A percentile compares a stretch with the other conserved stretches of the same genome.
These are phyloP conservation scores for Thaleichthys pacificus DNA, from an alignment of 2,797 vertebrate species.

Conservation along the genomic window DNA sequence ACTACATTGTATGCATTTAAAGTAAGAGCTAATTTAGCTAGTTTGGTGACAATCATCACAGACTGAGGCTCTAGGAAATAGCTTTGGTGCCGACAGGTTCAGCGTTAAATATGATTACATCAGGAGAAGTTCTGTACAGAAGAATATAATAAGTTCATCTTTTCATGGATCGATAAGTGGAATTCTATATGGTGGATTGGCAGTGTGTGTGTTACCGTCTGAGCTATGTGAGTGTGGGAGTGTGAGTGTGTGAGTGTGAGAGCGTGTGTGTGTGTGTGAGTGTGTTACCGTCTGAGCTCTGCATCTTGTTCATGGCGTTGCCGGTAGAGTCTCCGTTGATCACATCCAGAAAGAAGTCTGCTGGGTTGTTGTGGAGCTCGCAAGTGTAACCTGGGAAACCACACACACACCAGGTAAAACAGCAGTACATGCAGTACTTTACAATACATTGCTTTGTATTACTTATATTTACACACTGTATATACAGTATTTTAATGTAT, in stretches of 20 bases:
- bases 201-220: background rate
- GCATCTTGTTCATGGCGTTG: conserved; percentile 62
- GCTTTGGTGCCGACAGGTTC: background rate
- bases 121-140: too few relatives aligned
- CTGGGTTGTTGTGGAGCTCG: conserved; percentile 91
- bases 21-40: background rate
- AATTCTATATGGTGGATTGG: too few relatives aligned
- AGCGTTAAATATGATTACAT: too few relatives aligned
- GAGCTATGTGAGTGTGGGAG: background rate
- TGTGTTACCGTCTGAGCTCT: conserved; percentile 55
- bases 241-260: background rate
- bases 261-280: conserved; percentile 7
- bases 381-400: conserved; percentile 79
- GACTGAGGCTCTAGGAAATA: background rate
- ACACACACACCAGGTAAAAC: background rate
- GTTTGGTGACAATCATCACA: background rate
- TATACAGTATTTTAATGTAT: background rate
- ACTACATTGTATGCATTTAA: too few relatives aligned
- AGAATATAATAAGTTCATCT: background rate
- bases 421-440: background rate
- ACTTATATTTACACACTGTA: background rate
- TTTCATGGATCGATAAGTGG: background rate
- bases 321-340: conserved; percentile 85
- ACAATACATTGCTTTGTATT: background rate
- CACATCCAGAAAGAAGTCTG: conserved; percentile 92